A percentile compares a stretch with the other conserved stretches of the same genome.
Conservation (phyloP, 92 coral and sea anemone species). For the Umimayanthus chanpuru region DNA sequence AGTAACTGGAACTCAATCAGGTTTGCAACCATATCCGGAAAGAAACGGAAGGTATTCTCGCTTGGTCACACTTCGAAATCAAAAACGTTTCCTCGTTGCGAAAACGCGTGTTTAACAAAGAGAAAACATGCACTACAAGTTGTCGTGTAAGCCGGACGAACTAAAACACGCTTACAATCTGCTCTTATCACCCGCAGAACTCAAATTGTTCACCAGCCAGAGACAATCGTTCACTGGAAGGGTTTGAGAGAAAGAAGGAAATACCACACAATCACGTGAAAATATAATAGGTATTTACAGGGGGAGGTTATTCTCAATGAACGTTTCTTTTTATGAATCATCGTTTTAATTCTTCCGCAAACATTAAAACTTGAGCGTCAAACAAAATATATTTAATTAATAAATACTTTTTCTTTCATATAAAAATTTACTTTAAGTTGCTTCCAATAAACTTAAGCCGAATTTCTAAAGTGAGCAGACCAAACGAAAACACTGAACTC, state of each 20-base stretch:
- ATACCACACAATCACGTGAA: constrained; percentile 10
- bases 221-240: neutral
- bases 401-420: neutral
- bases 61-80: too few relatives aligned
- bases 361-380: neutral
- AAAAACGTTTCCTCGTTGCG: too few relatives aligned
- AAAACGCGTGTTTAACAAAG: too few relatives aligned
- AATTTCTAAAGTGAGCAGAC: neutral
- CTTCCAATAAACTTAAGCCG: too few relatives aligned
- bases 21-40: too few relatives aligned
- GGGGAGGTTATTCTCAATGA: neutral
- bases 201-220: neutral
- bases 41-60: too few relatives aligned
- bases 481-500: neutral
- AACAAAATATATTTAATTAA: neutral
- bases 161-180: neutral
- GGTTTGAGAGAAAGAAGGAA: neutral
- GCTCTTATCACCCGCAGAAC: neutral
- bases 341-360: neutral
- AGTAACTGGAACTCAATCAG: too few relatives aligned
- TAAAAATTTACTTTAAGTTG: constrained; percentile 4
- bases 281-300: neutral
- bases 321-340: neutral
- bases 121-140: neutral
- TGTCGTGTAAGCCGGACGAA: neutral